Evolutionary conservation across 2,797 vertebrate species (phyloP).

Genomic region (Peromyscus aztecus): DNA sequence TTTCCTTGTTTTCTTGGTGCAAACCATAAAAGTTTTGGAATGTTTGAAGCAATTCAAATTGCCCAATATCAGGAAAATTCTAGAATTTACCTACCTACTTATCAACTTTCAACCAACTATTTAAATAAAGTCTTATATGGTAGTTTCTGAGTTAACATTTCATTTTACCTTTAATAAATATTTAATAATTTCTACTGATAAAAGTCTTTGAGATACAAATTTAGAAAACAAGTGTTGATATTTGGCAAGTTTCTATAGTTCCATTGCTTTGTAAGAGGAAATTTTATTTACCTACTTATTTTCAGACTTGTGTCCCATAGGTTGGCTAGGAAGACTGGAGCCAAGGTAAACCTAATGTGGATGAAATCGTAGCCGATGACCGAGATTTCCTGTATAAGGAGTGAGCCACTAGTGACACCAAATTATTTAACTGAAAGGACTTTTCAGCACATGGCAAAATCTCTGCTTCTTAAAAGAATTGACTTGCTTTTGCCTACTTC

Average conservation of each 20-base stretch:
- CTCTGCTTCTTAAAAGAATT: conserved; percentile 37
- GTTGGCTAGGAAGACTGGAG: neutral
- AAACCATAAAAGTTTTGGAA: neutral
- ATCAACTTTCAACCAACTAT: neutral
- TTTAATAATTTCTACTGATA: conserved; percentile 41
- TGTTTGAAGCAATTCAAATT: conserved; percentile 37
- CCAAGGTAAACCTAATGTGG: conserved; percentile 43
- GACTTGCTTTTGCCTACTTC: neutral
- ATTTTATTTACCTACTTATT: neutral
- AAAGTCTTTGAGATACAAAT: neutral
- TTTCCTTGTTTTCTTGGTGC: neutral
- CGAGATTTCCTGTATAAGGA: conserved; percentile 40
- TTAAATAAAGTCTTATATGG: conserved; percentile 18
- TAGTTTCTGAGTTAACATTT: conserved; percentile 28
- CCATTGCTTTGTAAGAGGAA: conserved; percentile 29
- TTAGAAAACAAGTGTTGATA: conserved; percentile 46
- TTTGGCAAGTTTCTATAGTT: conserved; percentile 33
- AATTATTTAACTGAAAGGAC: conserved; percentile 62
- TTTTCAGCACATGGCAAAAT: conserved; percentile 53
- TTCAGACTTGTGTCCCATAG: neutral
- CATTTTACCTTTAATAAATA: conserved; percentile 38
- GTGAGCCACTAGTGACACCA: conserved; percentile 39
- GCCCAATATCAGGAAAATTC: neutral
- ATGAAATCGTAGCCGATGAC: conserved; percentile 42
- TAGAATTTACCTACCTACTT: neutral